Conservation (phyloP, 2,113 vertebrate species). For the Catharus bicknelli region DNA sequence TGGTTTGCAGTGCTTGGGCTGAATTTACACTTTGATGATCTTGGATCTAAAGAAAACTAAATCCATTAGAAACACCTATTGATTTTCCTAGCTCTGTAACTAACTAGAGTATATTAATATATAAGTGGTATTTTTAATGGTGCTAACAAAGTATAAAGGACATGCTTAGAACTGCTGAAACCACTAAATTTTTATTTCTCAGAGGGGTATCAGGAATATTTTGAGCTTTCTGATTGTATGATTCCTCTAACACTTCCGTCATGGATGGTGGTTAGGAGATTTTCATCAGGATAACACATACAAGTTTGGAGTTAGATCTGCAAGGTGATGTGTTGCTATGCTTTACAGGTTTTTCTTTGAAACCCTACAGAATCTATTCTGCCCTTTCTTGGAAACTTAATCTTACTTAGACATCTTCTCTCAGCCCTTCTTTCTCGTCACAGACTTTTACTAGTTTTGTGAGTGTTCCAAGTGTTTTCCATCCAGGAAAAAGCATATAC, state of each 20-base stretch:
- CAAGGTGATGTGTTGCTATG: background rate
- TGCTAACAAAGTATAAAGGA: background rate
- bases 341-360: background rate
- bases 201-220: background rate
- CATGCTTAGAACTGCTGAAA: background rate
- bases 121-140: background rate
- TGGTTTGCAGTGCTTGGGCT: background rate
- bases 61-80: background rate
- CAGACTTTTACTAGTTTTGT: background rate
- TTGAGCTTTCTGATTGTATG: background rate
- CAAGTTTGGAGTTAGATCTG: background rate
- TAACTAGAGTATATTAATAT: background rate
- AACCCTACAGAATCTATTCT: background rate
- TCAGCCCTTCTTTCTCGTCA: background rate
- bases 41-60: background rate
- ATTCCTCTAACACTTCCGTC: background rate
- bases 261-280: background rate
- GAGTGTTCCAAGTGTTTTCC: background rate
- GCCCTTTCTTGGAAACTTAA: background rate
- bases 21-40: background rate
- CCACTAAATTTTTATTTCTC: background rate
- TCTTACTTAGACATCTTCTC: background rate
- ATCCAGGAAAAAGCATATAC: background rate
- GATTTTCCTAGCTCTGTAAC: background rate
- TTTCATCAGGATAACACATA: background rate